Conservation (phyloP, 1,140 invertebrate species). For the Lethrus apterus region DNA sequence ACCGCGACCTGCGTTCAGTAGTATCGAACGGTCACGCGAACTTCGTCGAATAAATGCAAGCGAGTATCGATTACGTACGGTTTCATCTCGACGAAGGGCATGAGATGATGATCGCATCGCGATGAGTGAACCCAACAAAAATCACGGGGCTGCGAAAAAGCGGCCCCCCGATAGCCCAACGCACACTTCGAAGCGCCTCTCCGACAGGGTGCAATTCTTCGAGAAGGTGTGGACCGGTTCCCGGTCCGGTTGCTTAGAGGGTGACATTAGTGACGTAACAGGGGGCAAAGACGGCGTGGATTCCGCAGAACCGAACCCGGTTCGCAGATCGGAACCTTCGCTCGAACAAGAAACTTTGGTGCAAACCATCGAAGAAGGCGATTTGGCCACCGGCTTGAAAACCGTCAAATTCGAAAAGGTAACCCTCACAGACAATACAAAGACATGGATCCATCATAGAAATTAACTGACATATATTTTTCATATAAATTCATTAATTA, state of each 20-base stretch:
- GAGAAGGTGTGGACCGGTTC: slow-evolving; percentile 63
- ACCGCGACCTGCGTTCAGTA: no score
- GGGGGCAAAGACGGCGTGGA: neutral
- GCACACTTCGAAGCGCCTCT: slow-evolving; percentile 44
- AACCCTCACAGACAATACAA: slow-evolving; percentile 51
- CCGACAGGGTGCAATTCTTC: slow-evolving; percentile 66
- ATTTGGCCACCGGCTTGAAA: slow-evolving; percentile 50
- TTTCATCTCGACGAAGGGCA: slow-evolving; percentile 12
- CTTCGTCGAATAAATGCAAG: slow-evolving; percentile 17
- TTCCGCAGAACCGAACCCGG: neutral
- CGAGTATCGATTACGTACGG: neutral
- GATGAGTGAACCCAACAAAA: slow-evolving; percentile 20
- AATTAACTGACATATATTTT: no score
- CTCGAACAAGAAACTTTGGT: slow-evolving; percentile 54
- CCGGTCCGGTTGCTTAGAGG: slow-evolving; percentile 36
- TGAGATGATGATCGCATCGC: neutral
- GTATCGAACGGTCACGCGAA: slow-evolving; percentile 34
- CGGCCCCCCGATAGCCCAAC: slow-evolving; percentile 35
- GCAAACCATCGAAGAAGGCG: slow-evolving; percentile 54
- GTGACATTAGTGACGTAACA: no score
- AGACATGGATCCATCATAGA: slow-evolving; percentile 48
- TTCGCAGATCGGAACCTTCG: slow-evolving; percentile 34
- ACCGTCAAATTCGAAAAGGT: slow-evolving; percentile 62
- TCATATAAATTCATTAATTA: no score
- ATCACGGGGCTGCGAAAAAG: slow-evolving; percentile 19